These are phyloP conservation scores for Bombycilla garrulus DNA, from an alignment of 2,113 vertebrate species.

Conservation along the genomic window DNA sequence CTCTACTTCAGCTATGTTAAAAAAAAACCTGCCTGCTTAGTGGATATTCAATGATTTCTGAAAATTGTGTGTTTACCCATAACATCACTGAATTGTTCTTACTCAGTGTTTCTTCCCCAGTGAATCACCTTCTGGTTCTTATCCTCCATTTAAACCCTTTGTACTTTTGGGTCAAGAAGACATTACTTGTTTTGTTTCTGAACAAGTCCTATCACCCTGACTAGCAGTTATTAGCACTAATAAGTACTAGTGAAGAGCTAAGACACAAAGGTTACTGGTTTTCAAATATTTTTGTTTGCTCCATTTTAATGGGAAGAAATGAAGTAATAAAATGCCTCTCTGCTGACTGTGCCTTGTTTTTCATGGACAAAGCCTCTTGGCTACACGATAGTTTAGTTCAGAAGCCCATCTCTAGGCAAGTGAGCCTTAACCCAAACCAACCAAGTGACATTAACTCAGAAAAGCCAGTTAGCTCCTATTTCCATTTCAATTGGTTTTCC, in stretches of 20 bases:
- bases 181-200: background rate
- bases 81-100: background rate
- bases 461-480: background rate
- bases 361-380: background rate
- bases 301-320: background rate
- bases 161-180: background rate
- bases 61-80: background rate
- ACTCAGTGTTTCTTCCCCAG: background rate
- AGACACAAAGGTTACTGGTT: background rate
- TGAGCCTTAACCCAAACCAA: background rate
- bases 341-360: background rate
- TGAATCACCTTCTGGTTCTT: background rate
- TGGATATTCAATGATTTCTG: background rate
- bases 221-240: background rate
- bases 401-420: background rate
- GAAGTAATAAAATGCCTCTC: background rate
- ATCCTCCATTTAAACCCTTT: background rate
- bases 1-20: background rate
- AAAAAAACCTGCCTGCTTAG: background rate
- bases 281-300: background rate
- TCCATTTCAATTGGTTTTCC: background rate
- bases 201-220: background rate
- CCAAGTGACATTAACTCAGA: background rate
- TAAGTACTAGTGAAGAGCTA: background rate
- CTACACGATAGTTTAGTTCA: background rate